A percentile compares a stretch with the other conserved stretches of the same genome.
Evolutionary conservation across 2,888 invertebrate genomes (phyloP).

Genomic region (Ganaspis brasiliensis): DNA sequence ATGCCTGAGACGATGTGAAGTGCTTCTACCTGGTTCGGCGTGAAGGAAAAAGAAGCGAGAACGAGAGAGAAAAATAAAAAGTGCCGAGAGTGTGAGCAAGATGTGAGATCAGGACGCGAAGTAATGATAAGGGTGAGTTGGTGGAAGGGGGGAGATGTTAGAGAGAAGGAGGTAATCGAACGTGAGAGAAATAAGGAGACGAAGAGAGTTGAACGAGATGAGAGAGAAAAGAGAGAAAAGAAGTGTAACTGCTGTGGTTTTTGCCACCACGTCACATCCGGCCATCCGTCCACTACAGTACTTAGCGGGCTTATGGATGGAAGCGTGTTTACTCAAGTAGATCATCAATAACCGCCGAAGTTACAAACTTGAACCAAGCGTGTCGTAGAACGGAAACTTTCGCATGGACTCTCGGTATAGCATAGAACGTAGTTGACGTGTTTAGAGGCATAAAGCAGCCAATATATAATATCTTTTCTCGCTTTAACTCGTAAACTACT

Average conservation of each 20-base stretch:
- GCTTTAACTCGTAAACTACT: constrained; percentile 44
- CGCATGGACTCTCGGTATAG: constrained; percentile 46
- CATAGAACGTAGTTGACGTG: constrained; percentile 34
- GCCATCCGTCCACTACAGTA: constrained; percentile 72
- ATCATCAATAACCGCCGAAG: constrained; percentile 71
- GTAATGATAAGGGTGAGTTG: constrained; percentile 33
- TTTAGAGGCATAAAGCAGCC: constrained; percentile 32
- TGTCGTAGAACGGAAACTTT: constrained; percentile 57
- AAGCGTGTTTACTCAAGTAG: constrained; percentile 77
- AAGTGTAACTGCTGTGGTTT: constrained; percentile 73
- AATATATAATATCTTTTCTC: constrained; percentile 44
- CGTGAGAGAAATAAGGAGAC: constrained; percentile 63
- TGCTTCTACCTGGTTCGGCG: constrained; percentile 55
- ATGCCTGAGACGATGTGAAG: constrained; percentile 47
- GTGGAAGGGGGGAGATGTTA: constrained; percentile 36
- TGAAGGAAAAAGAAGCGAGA: constrained; percentile 35
- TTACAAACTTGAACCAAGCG: constrained; percentile 55
- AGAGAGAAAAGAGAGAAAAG: constrained; percentile 60
- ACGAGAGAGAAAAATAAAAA: constrained; percentile 49
- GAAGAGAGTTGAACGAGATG: constrained; percentile 51
- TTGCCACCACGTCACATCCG: constrained; percentile 77
- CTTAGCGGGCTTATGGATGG: constrained; percentile 67
- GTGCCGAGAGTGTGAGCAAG: constrained; percentile 44
- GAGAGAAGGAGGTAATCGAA: constrained; percentile 57
- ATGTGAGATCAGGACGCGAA: constrained; percentile 22